Evolutionary conservation across 2,888 invertebrate genomes (phyloP), one percentile per base, ranked within the genome.

Genomic region (Phasia obesa): DNA sequence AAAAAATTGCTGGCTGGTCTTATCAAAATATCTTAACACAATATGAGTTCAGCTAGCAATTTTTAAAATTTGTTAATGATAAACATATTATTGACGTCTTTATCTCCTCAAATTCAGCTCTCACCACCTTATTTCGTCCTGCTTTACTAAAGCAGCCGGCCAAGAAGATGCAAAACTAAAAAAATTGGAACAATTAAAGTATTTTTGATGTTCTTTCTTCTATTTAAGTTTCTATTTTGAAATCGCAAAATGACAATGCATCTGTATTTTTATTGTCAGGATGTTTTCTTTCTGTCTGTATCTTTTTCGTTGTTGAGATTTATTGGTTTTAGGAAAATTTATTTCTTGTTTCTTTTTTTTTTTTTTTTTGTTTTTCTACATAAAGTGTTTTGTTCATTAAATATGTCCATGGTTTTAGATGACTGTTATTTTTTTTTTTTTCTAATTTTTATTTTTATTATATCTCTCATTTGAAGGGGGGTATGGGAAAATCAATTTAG

Each of bases 401-500:
- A 31, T 27, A 51, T 70, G 57, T 70, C 38, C 60, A 21, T 64
- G 47, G 62, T 42, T 62, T 51, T 71, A 42, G 67, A 55, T 60
- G 79, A 19, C 60, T 53, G 57, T n/a, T 31, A 7, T 44, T 64
- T 21, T n/a, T 49, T n/a, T n/a, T n/a, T n/a, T n/a, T n/a, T n/a
- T n/a, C n/a, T n/a, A n/a, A n/a, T n/a, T 0, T n/a, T 53, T 23
- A 55, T 49, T 73, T 17, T 67, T 53, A 57, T 69, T 69, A 42
- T 47, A 57, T 42, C 11, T 38, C 27, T 49, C 27, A 27, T 69
- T 55, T 59, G n/a, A 44, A 35, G 51, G 11, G 21, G 25, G 49
- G 49, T 62, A 38, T 21, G 70, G 70, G 38, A 78, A 82, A 78
- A 83, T 83, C 70, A 83, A 83, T 79, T 75, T 83, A 60, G 75